A percentile compares a stretch with the other conserved stretches of the same genome.
phyloP scores from a whole-genome alignment of 2,113 vertebrate genomes.

The Xenopus tropicalis region DNA sequence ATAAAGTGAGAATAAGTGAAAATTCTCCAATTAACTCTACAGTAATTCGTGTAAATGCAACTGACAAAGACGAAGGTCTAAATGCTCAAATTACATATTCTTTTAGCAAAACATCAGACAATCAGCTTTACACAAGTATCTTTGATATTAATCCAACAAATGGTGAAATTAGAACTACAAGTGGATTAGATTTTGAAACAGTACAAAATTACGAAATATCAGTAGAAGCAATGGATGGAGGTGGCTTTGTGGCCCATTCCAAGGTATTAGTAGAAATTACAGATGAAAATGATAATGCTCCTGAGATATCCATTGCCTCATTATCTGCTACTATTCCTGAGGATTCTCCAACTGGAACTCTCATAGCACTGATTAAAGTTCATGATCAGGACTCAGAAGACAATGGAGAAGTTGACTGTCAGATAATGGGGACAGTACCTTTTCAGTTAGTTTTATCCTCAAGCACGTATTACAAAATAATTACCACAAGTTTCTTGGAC shows the following conservation, averaged over 20 bases:
- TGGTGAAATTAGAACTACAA: slow-evolving; percentile 38
- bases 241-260: no score
- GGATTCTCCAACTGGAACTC: not conserved
- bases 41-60: slow-evolving; percentile 48
- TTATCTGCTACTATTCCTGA: not conserved
- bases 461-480: slow-evolving; percentile 71
- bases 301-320: not conserved
- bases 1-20: slow-evolving; percentile 48
- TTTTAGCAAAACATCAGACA: slow-evolving; percentile 46
- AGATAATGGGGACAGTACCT: slow-evolving; percentile 70
- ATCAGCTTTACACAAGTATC: not conserved
- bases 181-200: no score
- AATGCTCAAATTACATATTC: slow-evolving; percentile 50
- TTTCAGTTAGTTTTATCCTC: slow-evolving; percentile 75
- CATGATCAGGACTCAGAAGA: not conserved
- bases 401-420: slow-evolving; percentile 55
- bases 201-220: no score
- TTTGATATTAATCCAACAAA: slow-evolving; percentile 53
- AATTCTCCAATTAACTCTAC: slow-evolving; percentile 38
- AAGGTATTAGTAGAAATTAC: no score
- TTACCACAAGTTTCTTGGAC: slow-evolving; percentile 69
- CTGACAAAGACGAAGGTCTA: slow-evolving; percentile 51
- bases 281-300: slow-evolving; percentile 9
- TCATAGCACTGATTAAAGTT: not conserved
- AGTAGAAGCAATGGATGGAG: no score